Base-by-base conservation (phyloP, 2,797 vertebrate species). In the Furcifer pardalis region DNA sequence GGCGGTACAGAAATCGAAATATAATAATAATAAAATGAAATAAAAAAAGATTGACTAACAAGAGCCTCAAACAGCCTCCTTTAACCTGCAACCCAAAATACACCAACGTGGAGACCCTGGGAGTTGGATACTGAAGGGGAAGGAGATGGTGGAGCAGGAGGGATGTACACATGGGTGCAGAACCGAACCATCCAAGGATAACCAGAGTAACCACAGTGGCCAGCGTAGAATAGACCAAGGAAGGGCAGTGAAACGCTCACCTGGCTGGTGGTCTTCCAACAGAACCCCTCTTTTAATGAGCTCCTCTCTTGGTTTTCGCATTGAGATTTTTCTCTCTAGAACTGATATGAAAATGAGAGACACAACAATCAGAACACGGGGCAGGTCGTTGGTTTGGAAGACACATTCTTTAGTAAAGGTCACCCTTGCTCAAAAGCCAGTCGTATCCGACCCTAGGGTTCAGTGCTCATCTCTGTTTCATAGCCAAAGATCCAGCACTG, bases 241-340 rank as follows among this genome's bases (percentile, higher is more conserved):
- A 83, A 77, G 87, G 87, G 87, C 82, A 90, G 0, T 5, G 88
- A 83, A 87, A 82, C 84, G 95, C 97, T 96, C 95, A 99, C 98
- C 98, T 87, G 97, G 97, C 91, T 98, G 98, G 83, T 96, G 96
- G 91, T 98, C 96, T 95, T 99, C 98, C 95, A 99, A 96, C 82
- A 99, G 97, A 93, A 99, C 95, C 82, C 98, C 98, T 96, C 98
- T 97, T 90, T 99, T 98, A 91, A 99, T 97, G 87, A 99, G 98
- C 94, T 99, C 98, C 95, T 99, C 97, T 93, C 98, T 97, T 1
- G 98, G 97, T 86, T 98, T 97, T 95, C 98, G 97, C 94, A 97
- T 98, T 87, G 98, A 99, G 96, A 99, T 99, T 97, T 99, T 98
- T 95, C 98, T 97, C 95, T 99, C 98, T 97, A 99, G 96, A 95